These are phyloP conservation scores for Anthonomus grandis DNA, from an alignment of 1,140 invertebrate species.

Conservation along the genomic window DNA sequence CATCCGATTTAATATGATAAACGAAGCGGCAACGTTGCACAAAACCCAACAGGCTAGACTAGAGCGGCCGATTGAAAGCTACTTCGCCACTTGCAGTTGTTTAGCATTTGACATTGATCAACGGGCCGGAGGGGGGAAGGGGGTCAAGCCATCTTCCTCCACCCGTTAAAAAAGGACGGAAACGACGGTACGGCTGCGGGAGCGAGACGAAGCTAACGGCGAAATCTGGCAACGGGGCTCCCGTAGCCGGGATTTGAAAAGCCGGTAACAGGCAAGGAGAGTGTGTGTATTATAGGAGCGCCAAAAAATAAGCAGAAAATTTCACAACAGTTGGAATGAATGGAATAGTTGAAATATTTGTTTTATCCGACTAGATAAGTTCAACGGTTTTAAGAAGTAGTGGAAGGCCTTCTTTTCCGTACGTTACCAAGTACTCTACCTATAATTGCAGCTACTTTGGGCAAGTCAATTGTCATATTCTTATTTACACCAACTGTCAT, in stretches of 20 bases:
- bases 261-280: not conserved
- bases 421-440: too few species aligned
- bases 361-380: too few species aligned
- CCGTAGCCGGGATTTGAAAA: not conserved
- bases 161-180: not conserved
- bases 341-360: too few species aligned
- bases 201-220: not conserved
- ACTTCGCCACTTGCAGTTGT: slow-evolving; percentile 16
- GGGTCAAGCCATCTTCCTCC: too few species aligned
- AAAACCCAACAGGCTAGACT: slow-evolving; percentile 11
- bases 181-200: not conserved
- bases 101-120: slow-evolving; percentile 16
- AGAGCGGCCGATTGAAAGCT: slow-evolving; percentile 12
- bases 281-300: not conserved
- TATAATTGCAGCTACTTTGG: too few species aligned
- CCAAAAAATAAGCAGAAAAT: not conserved
- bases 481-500: too few species aligned
- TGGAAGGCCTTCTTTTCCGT: too few species aligned
- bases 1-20: too few species aligned
- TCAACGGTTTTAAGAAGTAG: too few species aligned
- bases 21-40: slow-evolving; percentile 4
- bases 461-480: too few species aligned
- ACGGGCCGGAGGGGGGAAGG: not conserved
- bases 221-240: not conserved
- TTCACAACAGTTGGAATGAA: too few species aligned